Evolutionary conservation across 2,797 vertebrate species (phyloP), one percentile per base, ranked within the genome.

Genomic region (Parambassis ranga): DNA sequence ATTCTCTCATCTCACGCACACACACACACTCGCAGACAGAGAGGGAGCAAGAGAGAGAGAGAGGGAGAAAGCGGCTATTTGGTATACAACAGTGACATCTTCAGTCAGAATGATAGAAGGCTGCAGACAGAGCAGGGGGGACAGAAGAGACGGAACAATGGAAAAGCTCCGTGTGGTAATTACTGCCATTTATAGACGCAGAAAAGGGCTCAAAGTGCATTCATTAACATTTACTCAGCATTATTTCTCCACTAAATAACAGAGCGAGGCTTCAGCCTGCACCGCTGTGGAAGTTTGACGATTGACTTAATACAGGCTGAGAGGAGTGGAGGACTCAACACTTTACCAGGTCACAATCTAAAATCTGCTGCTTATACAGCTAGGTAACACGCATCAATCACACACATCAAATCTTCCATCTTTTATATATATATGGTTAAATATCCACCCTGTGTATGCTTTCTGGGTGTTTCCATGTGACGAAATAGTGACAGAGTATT

Each of bases 31-130:
- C 19, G 47, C n/a, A 64, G 53, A 56, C 28, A 58, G 6, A 24
- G 48, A 37, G 16, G 5, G 15, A 20, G 24, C n/a, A 47, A 64
- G 53, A 56, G 28, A 58, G 6, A 24, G 48, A 37, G 16, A 5
- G 15, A 20, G 24, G 7, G 15, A n/a, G 4, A 8, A 10, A 27
- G 35, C 19, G 50, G 50, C 37, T 14, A 93, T 92, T 90, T 28
- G 59, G 81, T 85, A 78, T 90, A 84, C 90, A 93, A 93, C 76
- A 91, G 90, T 89, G 92, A 90, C 92, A 93, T 90, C 92, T 93
- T 90, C 89, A 89, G 92, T 66, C 16, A 2, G 50, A 74, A 35
- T 23, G 31, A 61, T 27, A 69, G 55, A 80, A 65, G 36, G 56
- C 39, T 59, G 61, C 53, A 46, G 24, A 28, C 16, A 4, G 42